Conservation (phyloP, 2,797 vertebrate genomes). For the Florisuga fusca region DNA sequence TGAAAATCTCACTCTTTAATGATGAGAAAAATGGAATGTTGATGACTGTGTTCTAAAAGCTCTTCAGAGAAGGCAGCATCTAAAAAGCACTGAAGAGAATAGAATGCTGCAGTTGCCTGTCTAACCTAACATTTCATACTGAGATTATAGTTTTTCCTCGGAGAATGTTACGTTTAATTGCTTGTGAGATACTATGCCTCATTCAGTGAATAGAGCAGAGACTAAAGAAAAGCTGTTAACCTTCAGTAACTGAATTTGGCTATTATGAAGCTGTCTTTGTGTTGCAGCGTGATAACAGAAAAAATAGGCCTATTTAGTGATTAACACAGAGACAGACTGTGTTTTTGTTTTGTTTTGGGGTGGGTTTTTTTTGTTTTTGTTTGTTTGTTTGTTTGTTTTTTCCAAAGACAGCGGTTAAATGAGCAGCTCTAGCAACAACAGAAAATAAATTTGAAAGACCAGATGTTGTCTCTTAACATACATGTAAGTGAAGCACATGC, state of each 20-base stretch:
- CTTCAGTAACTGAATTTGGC: neutral
- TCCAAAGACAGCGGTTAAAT: neutral
- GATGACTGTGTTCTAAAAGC: conserved; percentile 8
- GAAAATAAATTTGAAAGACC: neutral
- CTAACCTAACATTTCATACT: neutral
- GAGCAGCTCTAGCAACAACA: neutral
- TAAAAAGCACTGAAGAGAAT: neutral
- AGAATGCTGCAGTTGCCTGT: neutral
- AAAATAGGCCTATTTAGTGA: neutral
- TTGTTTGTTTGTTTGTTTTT: neutral
- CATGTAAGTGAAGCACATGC: neutral
- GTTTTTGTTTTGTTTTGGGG: no score
- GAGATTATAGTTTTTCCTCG: neutral
- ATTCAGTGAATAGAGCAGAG: neutral
- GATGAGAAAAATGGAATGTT: neutral
- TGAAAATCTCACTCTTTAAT: conserved; percentile 11
- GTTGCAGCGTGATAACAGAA: neutral
- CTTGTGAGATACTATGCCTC: neutral
- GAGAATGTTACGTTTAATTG: conserved; percentile 22
- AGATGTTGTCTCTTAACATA: neutral
- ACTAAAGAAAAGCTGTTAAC: neutral
- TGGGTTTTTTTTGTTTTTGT: neutral
- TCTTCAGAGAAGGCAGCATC: neutral
- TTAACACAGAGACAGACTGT: neutral
- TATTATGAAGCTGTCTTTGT: neutral